These are phyloP conservation scores for Ecliptopera silaceata DNA, from an alignment of 2,888 invertebrate species.

Conservation along the genomic window DNA sequence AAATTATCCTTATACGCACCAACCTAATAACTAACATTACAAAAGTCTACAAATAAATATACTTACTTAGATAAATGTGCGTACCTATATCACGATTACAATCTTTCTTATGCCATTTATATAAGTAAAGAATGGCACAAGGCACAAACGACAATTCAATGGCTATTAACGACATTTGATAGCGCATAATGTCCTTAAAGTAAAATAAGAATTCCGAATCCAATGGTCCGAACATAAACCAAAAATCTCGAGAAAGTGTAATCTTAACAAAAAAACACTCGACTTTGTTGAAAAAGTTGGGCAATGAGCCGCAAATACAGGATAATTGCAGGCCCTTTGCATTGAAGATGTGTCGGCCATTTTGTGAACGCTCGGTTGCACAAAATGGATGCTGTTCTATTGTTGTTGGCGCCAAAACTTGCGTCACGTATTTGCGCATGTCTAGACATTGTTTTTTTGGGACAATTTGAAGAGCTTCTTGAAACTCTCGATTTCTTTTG, in stretches of 20 bases:
- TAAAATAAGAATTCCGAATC: constrained; percentile 23
- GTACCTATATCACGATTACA: constrained; percentile 6
- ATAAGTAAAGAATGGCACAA: constrained; percentile 2
- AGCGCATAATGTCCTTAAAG: constrained; percentile 21
- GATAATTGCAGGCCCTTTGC: constrained; percentile 32
- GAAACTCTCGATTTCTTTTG: constrained; percentile 16
- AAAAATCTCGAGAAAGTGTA: constrained; percentile 30
- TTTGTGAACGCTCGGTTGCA: constrained; percentile 26
- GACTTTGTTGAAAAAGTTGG: constrained; percentile 18
- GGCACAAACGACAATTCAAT: constrained; percentile 20
- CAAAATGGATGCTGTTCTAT: constrained; percentile 36
- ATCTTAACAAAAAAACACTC: constrained; percentile 23
- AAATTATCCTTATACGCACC: too few relatives aligned
- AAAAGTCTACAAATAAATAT: too few relatives aligned
- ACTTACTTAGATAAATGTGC: neutral
- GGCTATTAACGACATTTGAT: constrained; percentile 26
- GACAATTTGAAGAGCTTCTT: constrained; percentile 5
- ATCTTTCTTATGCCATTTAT: constrained; percentile 11
- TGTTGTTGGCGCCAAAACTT: constrained; percentile 45
- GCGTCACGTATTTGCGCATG: constrained; percentile 35
- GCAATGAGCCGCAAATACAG: constrained; percentile 23
- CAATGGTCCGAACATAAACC: constrained; percentile 24
- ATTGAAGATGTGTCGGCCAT: constrained; percentile 22
- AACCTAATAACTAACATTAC: too few relatives aligned
- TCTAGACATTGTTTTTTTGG: constrained; percentile 27